These are phyloP conservation scores for Chaetorhynchus papuensis DNA, from an alignment of 2,113 vertebrate species.

Conservation along the genomic window DNA sequence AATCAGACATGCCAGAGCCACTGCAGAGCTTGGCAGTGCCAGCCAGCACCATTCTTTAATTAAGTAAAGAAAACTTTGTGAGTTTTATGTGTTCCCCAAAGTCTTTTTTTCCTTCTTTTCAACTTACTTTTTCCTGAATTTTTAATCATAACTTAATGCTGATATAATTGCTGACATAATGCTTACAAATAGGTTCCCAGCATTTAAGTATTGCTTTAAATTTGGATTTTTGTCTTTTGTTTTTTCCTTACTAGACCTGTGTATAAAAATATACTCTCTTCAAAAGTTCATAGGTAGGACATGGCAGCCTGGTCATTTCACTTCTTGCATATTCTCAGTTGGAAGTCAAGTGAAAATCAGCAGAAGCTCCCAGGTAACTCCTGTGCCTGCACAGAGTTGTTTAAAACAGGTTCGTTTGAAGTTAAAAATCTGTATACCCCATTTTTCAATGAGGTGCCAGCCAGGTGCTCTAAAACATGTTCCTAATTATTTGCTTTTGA, in stretches of 20 bases:
- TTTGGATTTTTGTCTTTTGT: background rate
- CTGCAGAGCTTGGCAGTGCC: background rate
- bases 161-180: background rate
- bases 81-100: background rate
- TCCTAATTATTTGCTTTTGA: background rate
- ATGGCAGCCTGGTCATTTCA: background rate
- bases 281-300: background rate
- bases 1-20: background rate
- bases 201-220: background rate
- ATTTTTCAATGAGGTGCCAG: background rate
- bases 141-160: background rate
- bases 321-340: background rate
- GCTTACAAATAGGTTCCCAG: background rate
- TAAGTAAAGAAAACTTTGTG: background rate
- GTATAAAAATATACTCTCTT: background rate
- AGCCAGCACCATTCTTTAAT: background rate
- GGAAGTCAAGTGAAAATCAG: background rate
- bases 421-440: background rate
- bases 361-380: background rate
- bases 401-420: background rate
- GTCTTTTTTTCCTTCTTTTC: background rate
- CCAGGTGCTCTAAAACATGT: background rate
- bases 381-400: background rate
- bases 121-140: background rate
- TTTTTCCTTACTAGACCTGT: background rate